Evolutionary conservation across 2,888 invertebrate genomes (phyloP), one percentile per base, ranked within the genome.

Genomic region (Leptopilina syphax): DNA sequence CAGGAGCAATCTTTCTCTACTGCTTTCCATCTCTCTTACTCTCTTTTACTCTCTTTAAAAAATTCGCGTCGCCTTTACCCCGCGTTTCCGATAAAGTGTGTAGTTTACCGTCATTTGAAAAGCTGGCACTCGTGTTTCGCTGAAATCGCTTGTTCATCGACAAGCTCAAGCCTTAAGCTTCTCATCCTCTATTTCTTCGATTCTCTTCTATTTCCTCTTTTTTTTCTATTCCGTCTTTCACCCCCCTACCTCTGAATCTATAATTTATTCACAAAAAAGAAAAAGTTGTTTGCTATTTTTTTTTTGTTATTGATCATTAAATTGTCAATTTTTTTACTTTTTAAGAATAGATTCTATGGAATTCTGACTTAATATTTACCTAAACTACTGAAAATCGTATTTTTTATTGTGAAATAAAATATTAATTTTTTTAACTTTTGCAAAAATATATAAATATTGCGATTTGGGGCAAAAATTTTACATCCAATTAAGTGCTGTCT

Each of bases 101-200:
- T 81, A 73, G 77, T 80, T 79, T 73, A 81, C 77, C 78, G 81
- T 82, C 81, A 78, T 83, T 78, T 84, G 77, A 81, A 81, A 83
- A 80, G 84, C 70, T 80, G 82, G 80, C 79, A 80, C 79, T 83
- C 81, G 77, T 82, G 79, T 82, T 82, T 77, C 81, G 76, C 79
- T 81, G 82, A 81, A 83, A 83, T 79, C 80, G 76, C 82, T 82
- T 77, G 79, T 83, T 78, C 82, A 83, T 82, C 79, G 81, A 80
- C 77, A 79, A 81, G 80, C 77, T 80, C 73, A 77, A 80, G 81
- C 81, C 81, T 78, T 79, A 81, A 81, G 81, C 81, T 83, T 82
- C 73, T 41, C 70, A 65, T 24, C 63, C 50, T 77, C 77, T 82
- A 79, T 80, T 63, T 18, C n/a, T 63, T 9, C 24, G 63, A 63